A percentile compares a stretch with the other conserved stretches of the same genome.
Evolutionary conservation across 2,113 vertebrate species (phyloP).

Genomic region (Channa maculata): DNA sequence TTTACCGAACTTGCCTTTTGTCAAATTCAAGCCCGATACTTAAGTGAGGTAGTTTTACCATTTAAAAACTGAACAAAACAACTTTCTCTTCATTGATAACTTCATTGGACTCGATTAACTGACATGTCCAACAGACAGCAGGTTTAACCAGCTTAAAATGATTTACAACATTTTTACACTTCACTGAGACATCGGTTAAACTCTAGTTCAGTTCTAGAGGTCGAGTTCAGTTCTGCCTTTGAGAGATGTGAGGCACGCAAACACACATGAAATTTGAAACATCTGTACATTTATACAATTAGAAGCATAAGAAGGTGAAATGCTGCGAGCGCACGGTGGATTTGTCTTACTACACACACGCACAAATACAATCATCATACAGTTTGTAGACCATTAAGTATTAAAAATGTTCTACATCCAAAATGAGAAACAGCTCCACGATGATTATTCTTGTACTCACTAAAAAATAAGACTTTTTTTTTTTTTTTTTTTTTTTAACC

Average conservation of each 20-base stretch:
- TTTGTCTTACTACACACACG: constrained; percentile 9
- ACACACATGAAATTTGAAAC: constrained; percentile 27
- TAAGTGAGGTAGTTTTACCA: too few relatives aligned
- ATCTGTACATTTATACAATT: constrained; percentile 77
- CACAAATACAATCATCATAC: constrained; percentile 15
- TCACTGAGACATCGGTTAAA: too few relatives aligned
- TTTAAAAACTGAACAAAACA: too few relatives aligned
- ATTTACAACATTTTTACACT: too few relatives aligned
- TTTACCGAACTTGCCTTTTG: too few relatives aligned
- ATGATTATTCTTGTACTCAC: constrained; percentile 24
- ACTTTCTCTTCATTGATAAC: too few relatives aligned
- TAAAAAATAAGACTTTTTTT: constrained; percentile 61
- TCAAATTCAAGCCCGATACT: too few relatives aligned
- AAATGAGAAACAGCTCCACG: constrained; percentile 6
- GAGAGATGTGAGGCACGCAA: constrained; percentile 1
- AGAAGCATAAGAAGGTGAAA: constrained; percentile 48
- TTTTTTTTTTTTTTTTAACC: constrained; percentile 63
- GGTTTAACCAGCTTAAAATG: too few relatives aligned
- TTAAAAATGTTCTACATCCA: constrained; percentile 13
- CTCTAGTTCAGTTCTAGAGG: too few relatives aligned
- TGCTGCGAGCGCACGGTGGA: constrained; percentile 11
- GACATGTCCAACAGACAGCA: too few relatives aligned
- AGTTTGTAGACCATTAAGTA: constrained; percentile 9
- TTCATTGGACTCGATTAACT: too few relatives aligned
- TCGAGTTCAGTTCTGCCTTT: neutral